Base-by-base conservation (phyloP, 35 echinoderm and acorn worm genomes). In the Amphiura filiformis region DNA sequence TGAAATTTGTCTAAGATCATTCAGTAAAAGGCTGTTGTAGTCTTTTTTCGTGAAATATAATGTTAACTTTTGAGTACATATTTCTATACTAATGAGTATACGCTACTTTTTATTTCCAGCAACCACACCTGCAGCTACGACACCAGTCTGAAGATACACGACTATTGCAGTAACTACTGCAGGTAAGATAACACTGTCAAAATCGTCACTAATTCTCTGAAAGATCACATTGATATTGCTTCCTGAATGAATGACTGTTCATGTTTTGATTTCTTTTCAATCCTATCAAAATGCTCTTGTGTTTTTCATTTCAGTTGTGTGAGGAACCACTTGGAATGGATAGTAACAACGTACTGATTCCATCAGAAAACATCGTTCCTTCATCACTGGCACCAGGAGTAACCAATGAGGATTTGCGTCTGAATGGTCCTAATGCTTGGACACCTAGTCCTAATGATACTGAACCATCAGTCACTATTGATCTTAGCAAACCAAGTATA, bases 381-480 rank as follows among this genome's bases (percentile, higher is more conserved):
- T 70, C 61, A 70, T 70, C 61, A 11, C 26, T 70, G 15, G 61
- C 11, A 18, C 61, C 61, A 70, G 61, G 61, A 70, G 61, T 70
- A 23, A 70, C 61, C 9, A 23, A 26, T 15, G 61, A 70, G 28
- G 61, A 70, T 30, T 70, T 70, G 61, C 61, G 61, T 70, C 61
- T 70, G 1, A 70, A 70, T 70, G 61, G 61, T 4, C 61, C 61
- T 26, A 80, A 83, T 32, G 90, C 78, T 18, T 96, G 94, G 94
- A 75, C 87, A 82, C 90, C 94, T 1, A 40, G 41, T 78, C 5
- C 64, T 2, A 38, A 35, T 64, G 94, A 96, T 57, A 23, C 65
- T 32, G 76, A 36, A 23, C 94, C 87, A 0, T 82, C 26, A 56
- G 90, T 96, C n/a, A 96, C 87, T 57, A 78, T 96, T 83, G 94